Evolutionary conservation across 2,797 vertebrate genomes (phyloP).

Genomic region (Lacerta viridis): DNA sequence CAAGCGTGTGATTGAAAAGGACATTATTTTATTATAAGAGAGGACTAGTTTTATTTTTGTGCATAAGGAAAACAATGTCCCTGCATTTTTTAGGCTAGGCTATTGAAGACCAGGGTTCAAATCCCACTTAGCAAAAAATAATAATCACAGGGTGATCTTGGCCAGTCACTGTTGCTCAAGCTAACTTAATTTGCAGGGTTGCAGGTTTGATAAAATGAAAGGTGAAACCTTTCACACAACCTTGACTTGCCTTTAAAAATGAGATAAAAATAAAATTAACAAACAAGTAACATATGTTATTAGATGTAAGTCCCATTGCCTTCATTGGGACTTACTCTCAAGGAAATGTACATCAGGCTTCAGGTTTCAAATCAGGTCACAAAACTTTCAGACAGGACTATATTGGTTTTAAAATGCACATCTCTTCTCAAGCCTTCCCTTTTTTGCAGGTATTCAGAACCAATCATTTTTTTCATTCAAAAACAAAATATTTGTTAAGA

Average conservation of each 20-base stretch:
- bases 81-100: not conserved
- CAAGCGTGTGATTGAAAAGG: too few relatives aligned
- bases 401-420: not conserved
- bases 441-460: constrained; percentile 26
- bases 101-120: not conserved
- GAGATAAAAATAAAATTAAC: not conserved
- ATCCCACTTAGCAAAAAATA: not conserved
- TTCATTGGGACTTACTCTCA: not conserved
- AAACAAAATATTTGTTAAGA: constrained; percentile 40
- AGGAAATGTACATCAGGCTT: not conserved
- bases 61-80: too few relatives aligned
- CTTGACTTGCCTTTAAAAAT: not conserved
- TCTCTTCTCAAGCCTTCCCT: not conserved
- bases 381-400: constrained; percentile 4
- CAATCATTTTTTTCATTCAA: not conserved
- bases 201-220: not conserved
- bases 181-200: not conserved
- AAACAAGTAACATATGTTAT: not conserved
- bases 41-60: too few relatives aligned
- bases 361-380: not conserved
- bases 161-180: not conserved
- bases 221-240: not conserved
- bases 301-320: not conserved
- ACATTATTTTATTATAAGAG: too few relatives aligned
- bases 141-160: not conserved